Conservation (phyloP, 1,140 invertebrate genomes). For the Rhopalosiphum padi region DNA sequence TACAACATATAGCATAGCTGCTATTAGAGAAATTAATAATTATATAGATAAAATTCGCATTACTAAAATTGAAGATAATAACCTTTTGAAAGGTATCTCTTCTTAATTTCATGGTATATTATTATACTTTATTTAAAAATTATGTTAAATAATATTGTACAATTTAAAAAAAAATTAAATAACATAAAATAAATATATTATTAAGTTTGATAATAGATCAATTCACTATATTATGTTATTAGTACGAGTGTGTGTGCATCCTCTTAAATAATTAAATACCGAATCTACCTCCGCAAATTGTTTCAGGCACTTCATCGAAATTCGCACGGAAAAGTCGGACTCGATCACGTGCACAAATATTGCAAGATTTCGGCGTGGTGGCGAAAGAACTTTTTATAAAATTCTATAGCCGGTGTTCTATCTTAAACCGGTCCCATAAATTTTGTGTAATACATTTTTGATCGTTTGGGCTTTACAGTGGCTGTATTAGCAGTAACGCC, state of each 20-base stretch:
- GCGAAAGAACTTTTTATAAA: neutral
- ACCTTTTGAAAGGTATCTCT: no score
- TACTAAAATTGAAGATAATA: neutral
- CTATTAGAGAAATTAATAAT: no score
- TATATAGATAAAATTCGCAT: no score
- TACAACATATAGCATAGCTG: no score
- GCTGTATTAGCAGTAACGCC: neutral
- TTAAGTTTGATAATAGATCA: neutral
- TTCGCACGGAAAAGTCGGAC: neutral
- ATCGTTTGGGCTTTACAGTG: neutral
- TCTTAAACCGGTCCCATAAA: neutral
- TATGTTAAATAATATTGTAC: neutral
- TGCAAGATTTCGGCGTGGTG: neutral
- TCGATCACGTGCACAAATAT: neutral
- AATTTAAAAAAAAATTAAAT: neutral
- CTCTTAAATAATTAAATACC: no score
- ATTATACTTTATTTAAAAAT: neutral
- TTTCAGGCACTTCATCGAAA: neutral
- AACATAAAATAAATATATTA: no score
- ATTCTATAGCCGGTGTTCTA: neutral
- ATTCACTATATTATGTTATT: no score
- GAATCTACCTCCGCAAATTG: neutral
- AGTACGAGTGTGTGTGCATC: no score
- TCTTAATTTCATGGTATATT: no score
- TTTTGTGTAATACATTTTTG: neutral